Base-by-base conservation (phyloP, 2,797 vertebrate genomes). In the Bradypus variegatus region DNA sequence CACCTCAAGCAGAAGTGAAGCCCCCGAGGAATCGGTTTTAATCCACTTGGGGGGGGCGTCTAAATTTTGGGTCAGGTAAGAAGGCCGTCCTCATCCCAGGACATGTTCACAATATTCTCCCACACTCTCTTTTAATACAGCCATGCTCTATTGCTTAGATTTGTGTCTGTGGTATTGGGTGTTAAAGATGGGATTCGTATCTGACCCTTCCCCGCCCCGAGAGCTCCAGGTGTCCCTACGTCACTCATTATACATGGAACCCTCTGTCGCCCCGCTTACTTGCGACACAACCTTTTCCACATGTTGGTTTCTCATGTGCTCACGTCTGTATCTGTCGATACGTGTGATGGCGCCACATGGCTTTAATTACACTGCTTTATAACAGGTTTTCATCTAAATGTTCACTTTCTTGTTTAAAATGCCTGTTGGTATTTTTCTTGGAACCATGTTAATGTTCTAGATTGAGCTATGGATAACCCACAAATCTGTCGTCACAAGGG, bases 341-440 rank as follows among this genome's bases (percentile, higher is more conserved):
- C 0, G 2, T 2, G 7, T 14, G 23, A 58, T 1, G 6, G 38
- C 0, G 5, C 76, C 16, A 9, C 36, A 16, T 14, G 3, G 8
- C 45, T 73, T 79, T 50, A 25, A 14, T 50, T 50, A 25, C 2
- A 21, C 11, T 31, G 29, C 25, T 60, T 79, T 13, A 14, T 3
- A n/a, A n/a, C 6, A 3, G 6, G 15, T 12, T 62, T 62, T n/a
- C 16, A 41, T 10, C 31, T 60, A 33, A 50, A 76, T 13, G 4
- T 84, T 75, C n/a, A 21, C 53, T 80, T n/a, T 69, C n/a, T 29
- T 16, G 25, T 33, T 29, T 31, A 13, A 69, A n/a, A 16, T 27
- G n/a, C 53, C 62, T 48, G 48, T 4, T 84, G 53, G 18, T 7
- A 2, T 36, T 89, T 69, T 64, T 62, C 15, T 21, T 25, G 41